These are phyloP conservation scores for Sorex araneus DNA, from an alignment of 2,113 vertebrate species.

Conservation along the genomic window DNA sequence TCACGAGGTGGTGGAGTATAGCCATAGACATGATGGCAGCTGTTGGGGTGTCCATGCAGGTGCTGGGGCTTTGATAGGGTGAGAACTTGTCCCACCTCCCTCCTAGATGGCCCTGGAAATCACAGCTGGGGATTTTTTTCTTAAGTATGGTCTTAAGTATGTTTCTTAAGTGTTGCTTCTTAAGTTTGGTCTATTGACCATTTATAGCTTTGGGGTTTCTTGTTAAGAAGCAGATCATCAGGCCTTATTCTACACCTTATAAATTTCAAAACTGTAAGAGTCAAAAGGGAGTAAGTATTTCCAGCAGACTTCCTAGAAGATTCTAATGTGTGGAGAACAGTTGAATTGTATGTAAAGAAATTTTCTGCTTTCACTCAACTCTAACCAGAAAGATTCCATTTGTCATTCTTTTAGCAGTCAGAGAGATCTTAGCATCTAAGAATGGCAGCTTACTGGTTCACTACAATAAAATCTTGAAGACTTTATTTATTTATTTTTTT, in stretches of 20 bases:
- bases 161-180: neutral
- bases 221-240: neutral
- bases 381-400: neutral
- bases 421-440: neutral
- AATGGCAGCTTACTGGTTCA: neutral
- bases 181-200: neutral
- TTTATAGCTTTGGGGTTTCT: neutral
- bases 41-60: too few relatives aligned
- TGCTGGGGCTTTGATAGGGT: too few relatives aligned
- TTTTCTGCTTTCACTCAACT: slow-evolving; percentile 8
- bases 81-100: too few relatives aligned
- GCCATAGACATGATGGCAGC: too few relatives aligned
- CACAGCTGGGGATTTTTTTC: too few relatives aligned
- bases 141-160: too few relatives aligned
- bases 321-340: neutral
- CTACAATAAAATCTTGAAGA: neutral
- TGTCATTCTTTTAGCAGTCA: neutral
- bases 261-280: neutral
- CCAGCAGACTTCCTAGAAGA: neutral
- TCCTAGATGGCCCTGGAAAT: too few relatives aligned
- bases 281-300: neutral
- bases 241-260: neutral
- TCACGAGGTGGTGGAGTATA: too few relatives aligned
- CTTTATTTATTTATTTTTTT: too few relatives aligned
- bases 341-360: neutral